A percentile compares a stretch with the other conserved stretches of the same genome.
These are phyloP conservation scores for Druceiella hillmani DNA, from an alignment of 2,888 invertebrate genomes.

Conservation along the genomic window DNA sequence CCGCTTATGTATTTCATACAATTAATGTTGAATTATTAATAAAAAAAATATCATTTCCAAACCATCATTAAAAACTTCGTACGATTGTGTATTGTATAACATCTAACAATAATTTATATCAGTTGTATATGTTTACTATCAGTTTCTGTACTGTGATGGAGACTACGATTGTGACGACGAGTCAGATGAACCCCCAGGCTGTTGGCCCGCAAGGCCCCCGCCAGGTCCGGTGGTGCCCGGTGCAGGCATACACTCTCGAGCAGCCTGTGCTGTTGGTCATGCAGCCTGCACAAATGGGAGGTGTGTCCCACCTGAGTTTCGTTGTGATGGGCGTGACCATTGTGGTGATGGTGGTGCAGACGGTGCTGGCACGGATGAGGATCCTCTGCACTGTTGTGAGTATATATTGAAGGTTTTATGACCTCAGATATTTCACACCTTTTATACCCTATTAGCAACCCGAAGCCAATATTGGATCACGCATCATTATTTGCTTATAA, in stretches of 20 bases:
- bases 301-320: slow-evolving; percentile 59
- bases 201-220: slow-evolving; percentile 22
- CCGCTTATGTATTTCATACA: no score
- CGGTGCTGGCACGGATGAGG: slow-evolving; percentile 58
- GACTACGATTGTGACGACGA: slow-evolving; percentile 64
- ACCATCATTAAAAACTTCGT: no score
- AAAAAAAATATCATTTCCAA: no score
- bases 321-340: slow-evolving; percentile 69
- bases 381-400: slow-evolving; percentile 45
- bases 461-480: no score
- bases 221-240: slow-evolving; percentile 31
- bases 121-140: slow-evolving; percentile 18
- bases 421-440: no score
- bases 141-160: slow-evolving; percentile 60
- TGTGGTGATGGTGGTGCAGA: slow-evolving; percentile 59
- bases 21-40: no score
- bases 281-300: slow-evolving; percentile 58
- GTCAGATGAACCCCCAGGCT: slow-evolving; percentile 60
- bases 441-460: no score
- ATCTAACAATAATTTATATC: no score
- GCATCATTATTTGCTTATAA: no score
- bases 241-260: slow-evolving; percentile 25
- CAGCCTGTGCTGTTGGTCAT: slow-evolving; percentile 42
- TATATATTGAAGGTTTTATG: no score
- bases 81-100: no score